phyloP scores from a whole-genome alignment of 2,888 invertebrate genomes.

The Proisotoma minuta region DNA sequence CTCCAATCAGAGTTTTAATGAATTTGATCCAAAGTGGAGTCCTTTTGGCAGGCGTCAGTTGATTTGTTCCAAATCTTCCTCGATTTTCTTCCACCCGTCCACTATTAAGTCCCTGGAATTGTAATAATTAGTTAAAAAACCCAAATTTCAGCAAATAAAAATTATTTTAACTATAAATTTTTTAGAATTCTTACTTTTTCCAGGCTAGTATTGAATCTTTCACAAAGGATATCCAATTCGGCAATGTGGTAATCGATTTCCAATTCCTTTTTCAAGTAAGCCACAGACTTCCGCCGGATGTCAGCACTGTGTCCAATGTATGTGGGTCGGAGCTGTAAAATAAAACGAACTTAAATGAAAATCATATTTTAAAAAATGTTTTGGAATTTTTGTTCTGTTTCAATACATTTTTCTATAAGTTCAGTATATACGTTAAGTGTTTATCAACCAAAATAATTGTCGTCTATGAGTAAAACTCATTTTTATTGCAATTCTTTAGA shows the following conservation, averaged over 20 bases:
- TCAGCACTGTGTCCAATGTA: neutral
- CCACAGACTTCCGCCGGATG: neutral
- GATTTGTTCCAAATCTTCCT: constrained; percentile 63
- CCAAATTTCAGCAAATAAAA: neutral
- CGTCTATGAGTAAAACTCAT: too few species aligned
- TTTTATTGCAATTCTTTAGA: too few species aligned
- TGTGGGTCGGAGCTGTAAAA: neutral
- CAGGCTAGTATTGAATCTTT: constrained; percentile 50
- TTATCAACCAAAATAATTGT: too few species aligned
- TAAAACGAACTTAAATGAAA: neutral
- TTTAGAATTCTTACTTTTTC: constrained; percentile 50
- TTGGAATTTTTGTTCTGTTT: neutral
- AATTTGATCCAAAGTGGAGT: constrained; percentile 68
- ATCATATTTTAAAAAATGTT: neutral
- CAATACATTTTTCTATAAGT: too few species aligned
- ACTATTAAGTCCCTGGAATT: constrained; percentile 48
- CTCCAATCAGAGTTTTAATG: constrained; percentile 64
- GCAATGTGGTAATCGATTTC: constrained; percentile 58
- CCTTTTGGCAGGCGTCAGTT: constrained; percentile 66
- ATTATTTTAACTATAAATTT: neutral
- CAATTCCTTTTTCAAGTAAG: constrained; percentile 54
- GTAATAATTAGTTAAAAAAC: neutral
- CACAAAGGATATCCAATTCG: constrained; percentile 55
- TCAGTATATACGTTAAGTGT: too few species aligned
- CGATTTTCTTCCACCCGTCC: constrained; percentile 58